Base-by-base conservation (phyloP, 2,888 invertebrate genomes). In the Caenorhabditis sp. region DNA sequence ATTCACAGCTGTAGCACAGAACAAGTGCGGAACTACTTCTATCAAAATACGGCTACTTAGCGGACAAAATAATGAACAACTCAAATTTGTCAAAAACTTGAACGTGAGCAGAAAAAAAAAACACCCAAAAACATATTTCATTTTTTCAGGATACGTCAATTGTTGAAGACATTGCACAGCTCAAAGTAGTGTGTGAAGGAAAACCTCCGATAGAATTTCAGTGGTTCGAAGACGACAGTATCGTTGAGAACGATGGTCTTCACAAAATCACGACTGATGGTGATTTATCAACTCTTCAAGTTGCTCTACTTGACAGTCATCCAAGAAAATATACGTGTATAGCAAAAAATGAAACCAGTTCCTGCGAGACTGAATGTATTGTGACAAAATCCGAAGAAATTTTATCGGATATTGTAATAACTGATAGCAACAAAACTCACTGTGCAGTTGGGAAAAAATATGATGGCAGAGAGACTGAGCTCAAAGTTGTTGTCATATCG, bases 171-270 rank as follows among this genome's bases (percentile, higher is more conserved):
- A 26, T 67, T 1, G 55, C 62, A 26, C 75, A 75, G 64, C 27
- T 75, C 8, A 69, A 66, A 62, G 65, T 75, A 51, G 75, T 75
- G 43, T 66, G 49, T 26, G 75, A 75, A 65, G 69, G 67, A 3
- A 21, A 26, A 21, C n/a, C 27, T 21, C 66, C 63, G 17, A 43
- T 70, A 1, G 14, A 27, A 10, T 75, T 69, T 49, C 23, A 62
- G 53, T 75, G 75, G 75, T 23, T 51, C 2, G 50, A 65, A 55
- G 36, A 75, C 26, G 69, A 49, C 8, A 19, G 21, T 0, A n/a
- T 37, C 17, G 14, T 68, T 27, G 61, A 58, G 12, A 43, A 71
- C 19, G 66, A 71, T 51, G 31, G 31, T 59, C 66, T 51, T 1
- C 64, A 75, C 51, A 64, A 62, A 70, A 61, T 70, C 1, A 64